phyloP scores from a whole-genome alignment of 2,797 vertebrate genomes.

The Falco concolor region DNA sequence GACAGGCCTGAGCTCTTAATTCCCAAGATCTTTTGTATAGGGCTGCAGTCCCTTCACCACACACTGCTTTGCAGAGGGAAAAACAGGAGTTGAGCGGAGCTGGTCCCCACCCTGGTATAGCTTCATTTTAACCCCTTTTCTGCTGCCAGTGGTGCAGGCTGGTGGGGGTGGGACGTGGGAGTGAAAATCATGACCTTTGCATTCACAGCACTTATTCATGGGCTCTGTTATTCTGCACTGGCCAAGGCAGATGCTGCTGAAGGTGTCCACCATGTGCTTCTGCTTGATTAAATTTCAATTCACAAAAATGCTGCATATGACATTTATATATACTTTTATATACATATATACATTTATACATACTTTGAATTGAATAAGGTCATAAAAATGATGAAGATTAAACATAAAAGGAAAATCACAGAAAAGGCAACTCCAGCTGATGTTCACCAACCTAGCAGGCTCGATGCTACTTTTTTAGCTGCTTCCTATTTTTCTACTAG shows the following conservation, averaged over 20 bases:
- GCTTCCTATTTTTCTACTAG: not conserved
- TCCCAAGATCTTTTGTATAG: not conserved
- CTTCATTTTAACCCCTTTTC: not conserved
- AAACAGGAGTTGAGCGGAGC: not conserved
- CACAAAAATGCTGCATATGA: not conserved
- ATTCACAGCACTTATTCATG: not conserved
- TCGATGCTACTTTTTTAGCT: not conserved
- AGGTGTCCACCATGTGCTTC: not conserved
- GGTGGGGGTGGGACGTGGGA: not conserved
- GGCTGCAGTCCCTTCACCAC: not conserved
- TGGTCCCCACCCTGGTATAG: not conserved
- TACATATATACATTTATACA: not conserved
- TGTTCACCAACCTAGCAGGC: not conserved
- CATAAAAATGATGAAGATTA: not conserved
- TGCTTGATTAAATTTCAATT: not conserved
- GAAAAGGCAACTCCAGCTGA: not conserved
- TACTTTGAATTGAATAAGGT: not conserved
- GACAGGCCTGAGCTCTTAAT: not conserved
- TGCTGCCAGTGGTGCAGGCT: not conserved
- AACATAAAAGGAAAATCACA: not conserved
- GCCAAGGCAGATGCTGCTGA: not conserved
- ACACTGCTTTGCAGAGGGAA: not conserved
- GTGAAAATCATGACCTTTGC: not conserved
- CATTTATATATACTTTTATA: not conserved
- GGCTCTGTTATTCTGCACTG: not conserved